Base-by-base conservation (phyloP, 2,113 vertebrate species). In the Nycticebus coucang region DNA sequence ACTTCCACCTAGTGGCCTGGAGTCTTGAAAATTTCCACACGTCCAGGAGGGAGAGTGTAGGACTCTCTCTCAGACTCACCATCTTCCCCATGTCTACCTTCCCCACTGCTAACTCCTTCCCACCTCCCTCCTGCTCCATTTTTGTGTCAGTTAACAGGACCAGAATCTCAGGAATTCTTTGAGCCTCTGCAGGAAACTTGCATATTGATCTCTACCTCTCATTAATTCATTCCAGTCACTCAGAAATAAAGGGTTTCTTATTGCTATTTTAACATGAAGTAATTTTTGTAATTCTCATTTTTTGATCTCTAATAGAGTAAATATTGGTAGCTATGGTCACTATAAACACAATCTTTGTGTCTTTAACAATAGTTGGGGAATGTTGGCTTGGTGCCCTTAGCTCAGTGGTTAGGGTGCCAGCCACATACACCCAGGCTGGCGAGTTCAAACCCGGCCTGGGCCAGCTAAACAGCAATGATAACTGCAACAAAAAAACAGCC, bases 251-350 rank as follows among this genome's bases (percentile, higher is more conserved):
- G 14, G 9, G 3, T 87, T 95, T 64, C 35, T 62, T 89, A 9
- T 35, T 66, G 57, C 74, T 80, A 85, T 88, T 88, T 89, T 77
- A 55, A 41, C 93, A 78, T 87, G 22, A 82, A 83, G 19, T 64
- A 55, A 60, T 21, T 37, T 53, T 55, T 26, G 26, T 7, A 50
- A 71, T 77, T 92, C 17, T 84, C n/a, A 79, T 88, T 68, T 68
- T 89, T 74, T 68, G 41, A 95, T 37, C 69, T 85, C 45, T 62
- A 57, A 92, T 60, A 14, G 9, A 59, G 14, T 68, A 80, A 78
- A 35, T 64, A 79, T 41, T 62, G 41, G 26, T 50, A 35, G 15
- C 6, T 66, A 60, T 72, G 64, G 62, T 22, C 18, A 74, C 57
- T 28, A 77, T 62, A 85, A 92, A 81, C 33, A 75, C 62, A 50